phyloP scores from a whole-genome alignment of 2,888 invertebrate genomes.

The Cosmorhoe ocellata region DNA sequence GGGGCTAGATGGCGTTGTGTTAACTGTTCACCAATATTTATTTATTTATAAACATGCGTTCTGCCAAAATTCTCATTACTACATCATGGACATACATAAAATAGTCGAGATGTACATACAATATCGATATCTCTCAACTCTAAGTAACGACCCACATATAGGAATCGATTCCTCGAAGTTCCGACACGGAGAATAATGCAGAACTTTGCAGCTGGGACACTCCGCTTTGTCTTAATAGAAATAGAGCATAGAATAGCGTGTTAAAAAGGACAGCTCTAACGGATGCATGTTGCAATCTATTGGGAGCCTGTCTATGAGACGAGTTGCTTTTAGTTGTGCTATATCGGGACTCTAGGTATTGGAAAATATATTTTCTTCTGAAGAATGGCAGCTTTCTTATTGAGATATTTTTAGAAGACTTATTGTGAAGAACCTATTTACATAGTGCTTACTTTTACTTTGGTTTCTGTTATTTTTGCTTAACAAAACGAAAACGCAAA shows the following conservation, averaged over 20 bases:
- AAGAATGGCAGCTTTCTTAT: not conserved
- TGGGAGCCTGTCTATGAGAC: constrained; percentile 19
- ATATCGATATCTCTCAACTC: constrained; percentile 8
- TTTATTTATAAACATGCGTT: no score
- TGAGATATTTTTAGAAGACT: not conserved
- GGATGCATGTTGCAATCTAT: constrained; percentile 18
- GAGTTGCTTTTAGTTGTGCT: constrained; percentile 9
- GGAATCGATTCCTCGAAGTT: constrained; percentile 15
- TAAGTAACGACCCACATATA: constrained; percentile 19
- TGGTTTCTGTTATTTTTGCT: no score
- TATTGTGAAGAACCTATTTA: no score
- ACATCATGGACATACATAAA: no score
- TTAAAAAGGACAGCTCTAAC: constrained; percentile 16
- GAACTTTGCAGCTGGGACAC: not conserved
- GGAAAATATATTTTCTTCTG: constrained; percentile 3
- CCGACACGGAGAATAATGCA: constrained; percentile 4
- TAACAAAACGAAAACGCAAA: no score
- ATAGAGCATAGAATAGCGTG: constrained; percentile 2
- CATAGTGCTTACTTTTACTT: no score
- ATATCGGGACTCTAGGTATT: not conserved
- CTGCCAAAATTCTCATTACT: no score
- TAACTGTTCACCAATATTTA: no score
- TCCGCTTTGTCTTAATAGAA: not conserved
- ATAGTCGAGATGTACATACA: not conserved
- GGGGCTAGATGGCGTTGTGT: no score